Conservation (phyloP, 2,888 invertebrate genomes). For the Thyatira batis region DNA sequence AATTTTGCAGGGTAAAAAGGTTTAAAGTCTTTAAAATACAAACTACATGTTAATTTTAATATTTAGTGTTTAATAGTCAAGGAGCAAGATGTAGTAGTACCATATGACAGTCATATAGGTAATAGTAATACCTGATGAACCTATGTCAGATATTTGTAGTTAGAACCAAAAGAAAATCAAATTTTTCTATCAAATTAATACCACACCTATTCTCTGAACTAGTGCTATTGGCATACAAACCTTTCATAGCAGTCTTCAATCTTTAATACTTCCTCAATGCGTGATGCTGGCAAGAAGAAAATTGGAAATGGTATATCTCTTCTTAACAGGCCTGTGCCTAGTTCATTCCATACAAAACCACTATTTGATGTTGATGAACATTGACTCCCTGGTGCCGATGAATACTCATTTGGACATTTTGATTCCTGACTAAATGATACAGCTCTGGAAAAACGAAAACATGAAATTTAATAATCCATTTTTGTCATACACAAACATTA, state of each 20-base stretch:
- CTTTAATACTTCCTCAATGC: constrained; percentile 79
- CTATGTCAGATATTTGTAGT: too few species aligned
- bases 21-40: too few species aligned
- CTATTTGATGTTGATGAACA: constrained; percentile 72
- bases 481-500: constrained; percentile 5
- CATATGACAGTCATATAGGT: too few species aligned
- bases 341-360: constrained; percentile 91
- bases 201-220: too few species aligned
- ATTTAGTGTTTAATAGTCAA: too few species aligned
- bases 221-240: constrained; percentile 32
- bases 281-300: constrained; percentile 85
- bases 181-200: too few species aligned
- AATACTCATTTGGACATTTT: constrained; percentile 91
- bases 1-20: too few species aligned
- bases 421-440: constrained; percentile 84
- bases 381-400: constrained; percentile 67
- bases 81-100: too few species aligned
- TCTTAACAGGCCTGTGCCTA: constrained; percentile 88
- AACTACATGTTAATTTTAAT: too few species aligned
- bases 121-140: too few species aligned
- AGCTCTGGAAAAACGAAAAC: constrained; percentile 47
- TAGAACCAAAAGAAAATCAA: not conserved
- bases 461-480: not conserved
- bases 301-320: constrained; percentile 94
- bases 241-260: constrained; percentile 84